These are phyloP conservation scores for Neofelis nebulosa DNA, from an alignment of 2,113 vertebrate species.

Conservation along the genomic window DNA sequence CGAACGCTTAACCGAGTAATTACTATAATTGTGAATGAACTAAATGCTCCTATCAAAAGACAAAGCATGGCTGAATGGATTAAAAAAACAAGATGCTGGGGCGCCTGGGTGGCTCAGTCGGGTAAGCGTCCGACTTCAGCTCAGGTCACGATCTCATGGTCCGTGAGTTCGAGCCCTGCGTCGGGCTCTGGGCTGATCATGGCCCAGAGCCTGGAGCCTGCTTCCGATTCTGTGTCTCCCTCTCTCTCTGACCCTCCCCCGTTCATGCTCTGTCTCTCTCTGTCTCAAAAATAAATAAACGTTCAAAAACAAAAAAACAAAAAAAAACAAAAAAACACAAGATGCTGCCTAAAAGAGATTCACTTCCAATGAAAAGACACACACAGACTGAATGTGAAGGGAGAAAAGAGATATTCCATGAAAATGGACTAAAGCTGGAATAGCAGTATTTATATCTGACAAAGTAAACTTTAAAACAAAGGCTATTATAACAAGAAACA, in stretches of 20 bases:
- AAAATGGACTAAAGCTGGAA: neutral
- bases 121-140: too few species aligned
- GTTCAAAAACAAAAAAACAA: too few species aligned
- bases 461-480: neutral
- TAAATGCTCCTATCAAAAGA: neutral
- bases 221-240: too few species aligned
- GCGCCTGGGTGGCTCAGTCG: too few species aligned
- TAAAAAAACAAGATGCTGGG: neutral
- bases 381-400: neutral
- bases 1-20: neutral
- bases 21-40: neutral
- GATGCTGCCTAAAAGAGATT: neutral
- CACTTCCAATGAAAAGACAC: neutral
- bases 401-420: neutral
- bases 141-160: too few species aligned
- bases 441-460: neutral
- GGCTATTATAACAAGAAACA: neutral
- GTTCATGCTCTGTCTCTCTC: too few species aligned
- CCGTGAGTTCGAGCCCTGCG: too few species aligned
- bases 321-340: neutral
- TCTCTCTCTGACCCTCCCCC: too few species aligned
- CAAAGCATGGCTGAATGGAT: neutral
- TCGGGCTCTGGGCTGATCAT: too few species aligned
- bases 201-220: too few species aligned
- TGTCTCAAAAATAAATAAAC: too few species aligned